Conservation (phyloP, 1,140 invertebrate genomes). For the Drosophila obscura region DNA sequence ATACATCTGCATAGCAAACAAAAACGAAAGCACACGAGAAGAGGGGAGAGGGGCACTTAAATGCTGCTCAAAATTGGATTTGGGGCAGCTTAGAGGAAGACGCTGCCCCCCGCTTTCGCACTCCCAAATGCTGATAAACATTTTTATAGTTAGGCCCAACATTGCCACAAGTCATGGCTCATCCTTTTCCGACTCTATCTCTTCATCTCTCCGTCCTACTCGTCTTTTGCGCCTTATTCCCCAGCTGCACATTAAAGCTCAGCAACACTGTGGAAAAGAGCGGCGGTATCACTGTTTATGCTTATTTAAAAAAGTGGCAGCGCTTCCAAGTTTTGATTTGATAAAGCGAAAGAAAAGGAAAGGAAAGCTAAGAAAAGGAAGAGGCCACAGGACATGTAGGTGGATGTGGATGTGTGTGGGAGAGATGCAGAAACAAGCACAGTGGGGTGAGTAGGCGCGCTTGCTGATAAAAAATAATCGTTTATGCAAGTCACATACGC, state of each 20-base stretch:
- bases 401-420: conserved; percentile 1
- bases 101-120: not conserved
- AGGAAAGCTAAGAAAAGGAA: conserved; percentile 45
- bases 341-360: conserved; percentile 61
- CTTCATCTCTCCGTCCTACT: not conserved
- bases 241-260: conserved; percentile 71
- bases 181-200: conserved; percentile 41
- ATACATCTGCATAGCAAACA: conserved; percentile 60
- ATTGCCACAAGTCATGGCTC: conserved; percentile 76
- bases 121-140: conserved; percentile 62
- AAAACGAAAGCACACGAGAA: conserved; percentile 29
- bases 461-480: conserved; percentile 64
- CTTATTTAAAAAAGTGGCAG: conserved; percentile 79
- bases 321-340: conserved; percentile 77
- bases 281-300: conserved; percentile 59
- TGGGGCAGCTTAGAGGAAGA: conserved; percentile 55
- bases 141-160: conserved; percentile 70
- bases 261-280: conserved; percentile 3
- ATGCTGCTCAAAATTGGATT: conserved; percentile 79
- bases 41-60: conserved; percentile 63
- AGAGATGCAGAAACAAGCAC: not conserved
- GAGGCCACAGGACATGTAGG: conserved; percentile 1
- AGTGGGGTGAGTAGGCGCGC: conserved; percentile 48
- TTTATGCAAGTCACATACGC: conserved; percentile 81
- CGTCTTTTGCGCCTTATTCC: conserved; percentile 54